Percentiles rank a stretch among this genome's conserved stretches.
phyloP scores from a whole-genome alignment of 2,888 invertebrate species.

The Lamellibrachia columna region DNA sequence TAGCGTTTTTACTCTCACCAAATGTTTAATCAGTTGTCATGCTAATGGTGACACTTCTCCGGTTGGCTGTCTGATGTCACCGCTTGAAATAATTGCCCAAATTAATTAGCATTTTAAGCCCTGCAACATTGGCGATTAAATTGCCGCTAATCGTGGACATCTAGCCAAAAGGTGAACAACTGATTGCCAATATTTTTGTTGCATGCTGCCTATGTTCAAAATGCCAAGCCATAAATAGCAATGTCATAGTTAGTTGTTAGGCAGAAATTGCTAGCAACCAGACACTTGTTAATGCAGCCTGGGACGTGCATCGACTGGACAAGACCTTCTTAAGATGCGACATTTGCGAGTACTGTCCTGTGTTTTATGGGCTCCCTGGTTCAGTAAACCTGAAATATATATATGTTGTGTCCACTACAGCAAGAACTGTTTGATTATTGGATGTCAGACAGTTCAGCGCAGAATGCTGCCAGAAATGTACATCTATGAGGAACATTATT shows the following conservation, averaged over 20 bases:
- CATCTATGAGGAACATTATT: background rate
- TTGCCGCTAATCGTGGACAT: background rate
- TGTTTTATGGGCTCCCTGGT: background rate
- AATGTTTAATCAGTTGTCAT: no score
- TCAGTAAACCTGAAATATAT: background rate
- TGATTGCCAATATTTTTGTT: conserved; percentile 16
- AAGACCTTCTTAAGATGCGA: background rate
- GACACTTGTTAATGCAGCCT: background rate
- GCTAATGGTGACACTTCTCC: background rate
- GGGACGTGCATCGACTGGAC: background rate
- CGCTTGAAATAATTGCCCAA: background rate
- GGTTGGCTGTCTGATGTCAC: background rate
- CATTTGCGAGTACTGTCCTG: background rate
- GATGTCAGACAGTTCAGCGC: background rate
- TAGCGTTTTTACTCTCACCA: no score
- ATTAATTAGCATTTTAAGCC: conserved; percentile 16
- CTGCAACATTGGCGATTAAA: background rate
- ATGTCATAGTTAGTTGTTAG: background rate
- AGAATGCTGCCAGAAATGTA: background rate
- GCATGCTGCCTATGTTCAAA: background rate
- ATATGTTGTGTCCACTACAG: background rate
- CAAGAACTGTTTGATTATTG: background rate
- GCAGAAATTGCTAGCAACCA: background rate
- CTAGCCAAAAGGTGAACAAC: conserved; percentile 1
- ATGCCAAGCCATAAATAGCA: conserved; percentile 11